Evolutionary conservation across 2,888 invertebrate genomes (phyloP), one percentile per base, ranked within the genome.

Genomic region (Carabus problematicus): DNA sequence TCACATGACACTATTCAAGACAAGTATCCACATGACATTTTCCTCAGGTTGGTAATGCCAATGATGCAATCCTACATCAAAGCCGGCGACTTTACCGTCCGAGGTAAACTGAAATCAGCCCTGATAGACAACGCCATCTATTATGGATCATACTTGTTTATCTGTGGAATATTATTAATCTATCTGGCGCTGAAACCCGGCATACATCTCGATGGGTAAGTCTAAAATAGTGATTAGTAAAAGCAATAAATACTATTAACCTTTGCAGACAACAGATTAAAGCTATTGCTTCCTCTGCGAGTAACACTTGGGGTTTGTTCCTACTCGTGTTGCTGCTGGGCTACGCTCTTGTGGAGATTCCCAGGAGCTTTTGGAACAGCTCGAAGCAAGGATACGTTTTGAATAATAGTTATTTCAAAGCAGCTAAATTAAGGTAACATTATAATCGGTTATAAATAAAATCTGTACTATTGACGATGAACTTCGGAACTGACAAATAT

Each of bases 281-380:
- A 84, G 94, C 97, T 0, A 97, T 99, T 74, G 95, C 98, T 19
- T 96, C 98, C 3, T 96, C 98, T 12, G 98, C 99, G 2, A 97
- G 97, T 77, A 99, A 99, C 80, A 99, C 99, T 0, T 99, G 99
- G 99, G 99, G 99, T 69, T 84, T 99, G 63, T 97, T 98, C 80
- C 84, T 99, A 40, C 84, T 99, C 58, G 95, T 99, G 56, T 84
- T 99, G 18, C 84, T 99, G 72, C 86, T 99, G 16, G 95, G 94
- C 39, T 98, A 98, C 82, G 97, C 98, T 0, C 85, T 99, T 67
- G 98, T 99, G 0, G 98, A 98, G 83, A 94, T 99, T 2, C 95
- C 94, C 0, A 87, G 98, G 70, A 91, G 90, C 73, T 83, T 97
- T 47, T 99, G 98, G 97, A 91, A 95, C 77, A 90, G 91, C 75